These are phyloP conservation scores for Odontamblyopus rebecca DNA, from an alignment of 2,797 vertebrate species.

Conservation along the genomic window DNA sequence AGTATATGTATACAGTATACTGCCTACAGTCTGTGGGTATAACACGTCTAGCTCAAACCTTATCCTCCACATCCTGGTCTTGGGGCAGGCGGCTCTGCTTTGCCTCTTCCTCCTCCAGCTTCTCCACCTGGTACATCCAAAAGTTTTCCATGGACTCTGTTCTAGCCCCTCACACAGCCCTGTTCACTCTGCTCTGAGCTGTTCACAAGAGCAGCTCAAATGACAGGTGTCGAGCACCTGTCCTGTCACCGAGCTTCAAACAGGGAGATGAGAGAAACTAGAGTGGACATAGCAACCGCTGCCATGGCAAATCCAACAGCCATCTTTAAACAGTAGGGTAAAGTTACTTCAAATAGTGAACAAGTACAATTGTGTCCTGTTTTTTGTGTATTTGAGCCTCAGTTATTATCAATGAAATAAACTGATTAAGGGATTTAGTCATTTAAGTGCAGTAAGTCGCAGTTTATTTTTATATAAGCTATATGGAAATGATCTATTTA, in stretches of 20 bases:
- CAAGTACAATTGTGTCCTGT: background rate
- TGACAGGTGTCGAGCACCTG: background rate
- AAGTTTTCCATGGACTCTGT: slow-evolving; percentile 65
- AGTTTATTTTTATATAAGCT: too few species aligned
- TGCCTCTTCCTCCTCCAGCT: slow-evolving; percentile 56
- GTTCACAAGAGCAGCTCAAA: background rate
- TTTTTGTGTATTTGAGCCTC: background rate
- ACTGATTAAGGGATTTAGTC: too few species aligned
- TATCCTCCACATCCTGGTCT: slow-evolving; percentile 20
- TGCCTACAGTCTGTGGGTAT: too few species aligned
- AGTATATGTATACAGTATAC: too few species aligned
- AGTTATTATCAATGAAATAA: too few species aligned
- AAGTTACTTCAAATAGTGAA: background rate
- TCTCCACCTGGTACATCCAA: slow-evolving; percentile 70
- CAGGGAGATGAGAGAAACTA: background rate
- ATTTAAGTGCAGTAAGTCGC: too few species aligned
- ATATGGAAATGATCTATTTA: too few species aligned
- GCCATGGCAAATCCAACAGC: background rate
- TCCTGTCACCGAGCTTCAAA: background rate
- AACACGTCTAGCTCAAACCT: slow-evolving; percentile 44
- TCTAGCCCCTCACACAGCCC: slow-evolving; percentile 2
- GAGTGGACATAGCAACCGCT: background rate
- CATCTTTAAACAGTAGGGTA: background rate
- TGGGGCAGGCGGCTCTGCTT: slow-evolving; percentile 24
- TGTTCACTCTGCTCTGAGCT: background rate